Evolutionary conservation across 2,113 vertebrate species (phyloP), one percentile per base, ranked within the genome.

Genomic region (Chlorodrepanis virens): DNA sequence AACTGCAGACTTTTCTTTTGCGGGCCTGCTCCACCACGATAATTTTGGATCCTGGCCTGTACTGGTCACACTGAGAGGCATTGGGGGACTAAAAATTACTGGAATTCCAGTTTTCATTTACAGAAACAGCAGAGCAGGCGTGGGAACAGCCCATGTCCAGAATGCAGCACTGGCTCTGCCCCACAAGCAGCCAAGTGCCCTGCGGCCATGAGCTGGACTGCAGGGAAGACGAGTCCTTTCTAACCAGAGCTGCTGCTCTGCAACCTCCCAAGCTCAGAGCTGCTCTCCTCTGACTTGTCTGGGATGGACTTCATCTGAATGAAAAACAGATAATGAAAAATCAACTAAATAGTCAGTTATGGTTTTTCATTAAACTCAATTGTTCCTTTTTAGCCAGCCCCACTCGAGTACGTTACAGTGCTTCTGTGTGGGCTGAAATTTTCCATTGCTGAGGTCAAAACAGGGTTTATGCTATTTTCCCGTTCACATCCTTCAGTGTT

Each of bases 171-270:
- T 63, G 24, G 5, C 79, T 89, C 70, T 69, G 8, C 45, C 40
- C 35, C 52, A 39, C 24, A 69, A 24, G 53, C 45, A 80, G 53
- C n/a, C n/a, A 44, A 69, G 37, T 0, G 0, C 33, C 40, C 50
- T 2, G 1, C 24, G 50, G 39, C 29, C 59, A 10, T 13, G 20
- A 65, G 57, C 5, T 60, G 13, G 37, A 35, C 64, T 54, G 29
- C 35, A 56, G 35, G 44, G 52, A 93, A 74, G 6, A 24, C 0
- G 7, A 53, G 10, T 12, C 40, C 28, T 53, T 75, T 52, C 60
- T 35, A 10, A 69, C 19, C 11, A 56, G 19, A 57, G 6, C 27
- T 60, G 28, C 12, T 91, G 52, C 81, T 81, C 65, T 68, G 52
- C 31, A 71, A 12, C 14, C 9, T 69, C 35, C 40, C 33, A 61